Evolutionary conservation across 2,113 vertebrate genomes (phyloP).

Genomic region (Gopherus evgoodei): DNA sequence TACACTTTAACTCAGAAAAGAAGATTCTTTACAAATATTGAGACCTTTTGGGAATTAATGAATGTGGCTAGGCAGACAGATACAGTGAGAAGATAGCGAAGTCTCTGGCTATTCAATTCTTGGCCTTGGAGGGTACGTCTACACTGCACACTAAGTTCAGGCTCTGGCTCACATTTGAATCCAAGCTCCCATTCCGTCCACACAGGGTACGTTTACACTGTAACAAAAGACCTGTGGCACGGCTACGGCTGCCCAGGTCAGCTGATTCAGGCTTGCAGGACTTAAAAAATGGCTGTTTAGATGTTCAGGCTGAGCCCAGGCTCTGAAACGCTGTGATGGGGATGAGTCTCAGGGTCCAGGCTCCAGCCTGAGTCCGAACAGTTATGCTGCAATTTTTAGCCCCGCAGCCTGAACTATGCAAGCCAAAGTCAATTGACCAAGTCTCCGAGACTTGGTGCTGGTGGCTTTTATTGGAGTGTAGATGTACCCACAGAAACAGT

Average conservation of each 20-base stretch:
- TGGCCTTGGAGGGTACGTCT: not conserved
- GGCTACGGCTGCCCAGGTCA: not conserved
- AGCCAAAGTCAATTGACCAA: not conserved
- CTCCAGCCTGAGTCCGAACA: not conserved
- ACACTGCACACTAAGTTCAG: not conserved
- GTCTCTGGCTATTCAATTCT: not conserved
- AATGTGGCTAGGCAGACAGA: conserved; percentile 41
- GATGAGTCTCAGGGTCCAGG: not conserved
- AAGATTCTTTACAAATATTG: not conserved
- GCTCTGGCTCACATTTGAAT: not conserved
- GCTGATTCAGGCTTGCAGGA: not conserved
- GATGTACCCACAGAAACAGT: not conserved
- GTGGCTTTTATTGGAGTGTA: not conserved
- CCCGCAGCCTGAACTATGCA: not conserved
- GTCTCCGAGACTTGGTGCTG: not conserved
- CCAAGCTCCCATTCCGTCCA: not conserved
- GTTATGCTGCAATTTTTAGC: not conserved
- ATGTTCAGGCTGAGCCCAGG: not conserved
- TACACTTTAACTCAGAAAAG: not conserved
- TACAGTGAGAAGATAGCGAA: conserved; percentile 56
- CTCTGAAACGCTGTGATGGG: not conserved
- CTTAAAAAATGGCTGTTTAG: not conserved
- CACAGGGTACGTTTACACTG: not conserved
- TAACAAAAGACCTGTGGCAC: not conserved
- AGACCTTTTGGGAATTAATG: not conserved